phyloP scores from a whole-genome alignment of 1,140 invertebrate genomes.

The Drosophila tropicalis region DNA sequence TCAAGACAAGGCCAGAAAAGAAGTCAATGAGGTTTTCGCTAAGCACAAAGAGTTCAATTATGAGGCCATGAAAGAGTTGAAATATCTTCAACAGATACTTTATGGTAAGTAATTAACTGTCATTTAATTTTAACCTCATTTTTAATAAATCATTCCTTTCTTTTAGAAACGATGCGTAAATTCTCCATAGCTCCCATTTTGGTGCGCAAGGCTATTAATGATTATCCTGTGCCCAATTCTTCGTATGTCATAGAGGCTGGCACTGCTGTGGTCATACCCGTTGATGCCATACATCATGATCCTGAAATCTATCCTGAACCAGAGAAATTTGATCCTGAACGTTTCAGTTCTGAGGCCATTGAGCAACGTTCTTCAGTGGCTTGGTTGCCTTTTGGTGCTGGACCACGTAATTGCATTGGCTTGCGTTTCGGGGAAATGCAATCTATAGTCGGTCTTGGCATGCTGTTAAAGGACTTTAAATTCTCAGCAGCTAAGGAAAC shows the following conservation, averaged over 20 bases:
- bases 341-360: constrained; percentile 85
- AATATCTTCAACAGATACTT: constrained; percentile 85
- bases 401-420: constrained; percentile 87
- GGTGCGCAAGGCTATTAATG: constrained; percentile 50
- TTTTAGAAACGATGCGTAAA: constrained; percentile 83
- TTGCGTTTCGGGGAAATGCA: constrained; percentile 68
- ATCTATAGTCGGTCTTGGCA: constrained; percentile 50
- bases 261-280: constrained; percentile 84
- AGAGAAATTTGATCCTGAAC: constrained; percentile 86
- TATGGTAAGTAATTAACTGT: constrained; percentile 64
- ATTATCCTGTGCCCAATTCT: constrained; percentile 76
- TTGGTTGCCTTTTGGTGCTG: constrained; percentile 89
- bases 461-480: constrained; percentile 71
- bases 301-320: constrained; percentile 85
- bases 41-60: constrained; percentile 85
- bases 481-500: constrained; percentile 78
- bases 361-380: constrained; percentile 84
- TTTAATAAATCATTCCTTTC: not conserved
- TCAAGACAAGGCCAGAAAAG: constrained; percentile 83
- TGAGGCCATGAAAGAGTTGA: constrained; percentile 85
- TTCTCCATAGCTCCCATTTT: constrained; percentile 79
- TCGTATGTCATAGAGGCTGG: constrained; percentile 81
- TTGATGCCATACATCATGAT: constrained; percentile 85
- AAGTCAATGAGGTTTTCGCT: constrained; percentile 83
- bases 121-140: not conserved